A percentile compares a stretch with the other conserved stretches of the same genome.
These are phyloP conservation scores for Ectobius pallidus DNA, from an alignment of 2,888 invertebrate species.

Conservation along the genomic window DNA sequence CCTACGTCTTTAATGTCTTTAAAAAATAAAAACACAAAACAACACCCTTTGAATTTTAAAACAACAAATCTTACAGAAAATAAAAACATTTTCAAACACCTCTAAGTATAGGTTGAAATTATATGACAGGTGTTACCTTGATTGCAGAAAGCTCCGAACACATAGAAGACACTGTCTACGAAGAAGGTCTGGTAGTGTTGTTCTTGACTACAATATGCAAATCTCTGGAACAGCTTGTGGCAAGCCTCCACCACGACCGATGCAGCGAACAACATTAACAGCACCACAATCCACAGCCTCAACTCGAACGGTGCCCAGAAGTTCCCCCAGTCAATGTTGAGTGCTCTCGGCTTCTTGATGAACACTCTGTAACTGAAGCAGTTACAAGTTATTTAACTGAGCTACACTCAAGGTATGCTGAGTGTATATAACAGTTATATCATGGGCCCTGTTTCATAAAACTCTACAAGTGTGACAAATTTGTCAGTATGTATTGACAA, in stretches of 20 bases:
- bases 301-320: constrained; percentile 5
- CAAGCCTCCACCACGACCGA: not conserved
- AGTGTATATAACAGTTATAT: too few species aligned
- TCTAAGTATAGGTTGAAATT: too few species aligned
- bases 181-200: not conserved
- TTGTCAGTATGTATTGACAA: too few species aligned
- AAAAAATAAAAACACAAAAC: too few species aligned
- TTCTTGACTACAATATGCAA: not conserved
- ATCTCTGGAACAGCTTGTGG: not conserved
- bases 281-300: not conserved
- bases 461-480: too few species aligned
- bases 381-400: not conserved
- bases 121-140: too few species aligned
- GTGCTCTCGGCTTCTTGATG: not conserved
- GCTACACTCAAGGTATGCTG: too few species aligned
- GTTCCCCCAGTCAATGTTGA: not conserved
- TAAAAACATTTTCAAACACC: too few species aligned
- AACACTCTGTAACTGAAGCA: constrained; percentile 3
- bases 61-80: too few species aligned
- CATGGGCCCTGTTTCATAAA: too few species aligned
- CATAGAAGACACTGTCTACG: not conserved
- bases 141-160: not conserved
- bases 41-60: too few species aligned
- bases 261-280: not conserved
- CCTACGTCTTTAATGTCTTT: too few species aligned